These are phyloP conservation scores for Melipona beecheii DNA, from an alignment of 2,888 invertebrate species.

Conservation along the genomic window DNA sequence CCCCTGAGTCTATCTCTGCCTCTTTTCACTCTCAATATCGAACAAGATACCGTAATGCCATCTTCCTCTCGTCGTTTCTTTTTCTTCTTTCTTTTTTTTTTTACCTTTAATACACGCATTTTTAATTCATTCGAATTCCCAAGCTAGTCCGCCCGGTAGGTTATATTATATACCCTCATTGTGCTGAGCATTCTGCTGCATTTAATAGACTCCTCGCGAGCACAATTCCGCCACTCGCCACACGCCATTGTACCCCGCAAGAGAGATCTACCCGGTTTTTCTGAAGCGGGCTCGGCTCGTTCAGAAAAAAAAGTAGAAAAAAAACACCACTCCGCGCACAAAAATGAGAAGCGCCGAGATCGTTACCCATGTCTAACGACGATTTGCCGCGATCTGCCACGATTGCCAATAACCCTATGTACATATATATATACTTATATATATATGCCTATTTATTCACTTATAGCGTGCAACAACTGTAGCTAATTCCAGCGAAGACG, in stretches of 20 bases:
- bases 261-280: slow-evolving; percentile 54
- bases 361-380: slow-evolving; percentile 42
- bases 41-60: slow-evolving; percentile 45
- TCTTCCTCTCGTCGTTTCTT: slow-evolving; percentile 38
- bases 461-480: slow-evolving; percentile 27
- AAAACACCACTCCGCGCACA: slow-evolving; percentile 16
- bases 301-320: not conserved
- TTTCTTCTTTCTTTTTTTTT: no score
- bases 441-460: not conserved
- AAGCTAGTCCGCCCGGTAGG: slow-evolving; percentile 65
- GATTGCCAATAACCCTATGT: slow-evolving; percentile 2
- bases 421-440: no score
- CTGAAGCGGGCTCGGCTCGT: slow-evolving; percentile 29
- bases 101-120: slow-evolving; percentile 56
- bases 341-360: slow-evolving; percentile 50
- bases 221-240: slow-evolving; percentile 70
- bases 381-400: slow-evolving; percentile 34
- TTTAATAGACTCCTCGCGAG: slow-evolving; percentile 73
- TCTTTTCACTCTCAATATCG: slow-evolving; percentile 35
- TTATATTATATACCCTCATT: slow-evolving; percentile 61
- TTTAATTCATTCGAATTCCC: slow-evolving; percentile 72
- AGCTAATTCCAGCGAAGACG: slow-evolving; percentile 26
- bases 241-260: slow-evolving; percentile 59
- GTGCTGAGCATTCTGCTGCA: slow-evolving; percentile 61
- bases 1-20: slow-evolving; percentile 19